Conservation (phyloP, 2,888 invertebrate species). For the Pammene fasciana region DNA sequence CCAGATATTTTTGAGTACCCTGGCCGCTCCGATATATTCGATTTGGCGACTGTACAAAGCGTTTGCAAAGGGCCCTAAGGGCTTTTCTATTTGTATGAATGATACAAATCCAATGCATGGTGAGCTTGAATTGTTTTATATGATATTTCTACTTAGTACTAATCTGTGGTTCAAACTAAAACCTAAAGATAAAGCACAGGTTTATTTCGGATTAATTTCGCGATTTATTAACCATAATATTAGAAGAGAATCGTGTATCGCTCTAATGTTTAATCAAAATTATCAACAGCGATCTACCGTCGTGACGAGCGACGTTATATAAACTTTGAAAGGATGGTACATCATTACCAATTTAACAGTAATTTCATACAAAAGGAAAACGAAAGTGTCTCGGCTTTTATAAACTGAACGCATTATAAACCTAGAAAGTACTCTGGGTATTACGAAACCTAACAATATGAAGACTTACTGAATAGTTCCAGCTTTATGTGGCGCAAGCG, state of each 20-base stretch:
- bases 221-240: constrained; percentile 4
- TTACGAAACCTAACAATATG: constrained; percentile 16
- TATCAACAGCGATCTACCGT: constrained; percentile 9
- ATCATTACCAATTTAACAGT: constrained; percentile 27
- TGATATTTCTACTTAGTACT: no score
- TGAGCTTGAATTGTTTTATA: no score
- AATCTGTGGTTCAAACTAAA: neutral
- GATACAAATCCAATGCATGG: no score
- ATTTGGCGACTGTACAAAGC: no score
- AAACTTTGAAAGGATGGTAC: neutral
- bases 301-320: constrained; percentile 9
- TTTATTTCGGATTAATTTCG: neutral
- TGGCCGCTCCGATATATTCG: no score
- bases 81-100: no score
- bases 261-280: constrained; percentile 12
- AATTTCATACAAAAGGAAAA: constrained; percentile 10
- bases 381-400: constrained; percentile 17
- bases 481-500: neutral
- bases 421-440: constrained; percentile 17
- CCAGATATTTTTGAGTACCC: no score
- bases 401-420: constrained; percentile 18
- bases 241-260: constrained; percentile 27
- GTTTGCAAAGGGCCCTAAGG: no score
- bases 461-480: neutral
- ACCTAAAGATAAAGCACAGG: constrained; percentile 3